A percentile compares a stretch with the other conserved stretches of the same genome.
These are phyloP conservation scores for Haliclona indistincta DNA, from an alignment of 37 sponge, comb jelly and placozoan genomes.

Conservation along the genomic window DNA sequence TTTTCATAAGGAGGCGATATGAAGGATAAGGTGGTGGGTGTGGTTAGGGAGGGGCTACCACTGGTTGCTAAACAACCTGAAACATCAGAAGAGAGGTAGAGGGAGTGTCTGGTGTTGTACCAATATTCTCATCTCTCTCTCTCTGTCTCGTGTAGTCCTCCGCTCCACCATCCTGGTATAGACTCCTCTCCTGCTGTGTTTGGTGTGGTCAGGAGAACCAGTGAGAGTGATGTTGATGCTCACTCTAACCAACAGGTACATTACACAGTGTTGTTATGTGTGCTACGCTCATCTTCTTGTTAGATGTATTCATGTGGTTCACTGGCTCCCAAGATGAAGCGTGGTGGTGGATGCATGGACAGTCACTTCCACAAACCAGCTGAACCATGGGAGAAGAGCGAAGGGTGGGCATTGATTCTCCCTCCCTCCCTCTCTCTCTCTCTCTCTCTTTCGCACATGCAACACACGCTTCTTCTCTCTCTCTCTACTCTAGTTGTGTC, in stretches of 20 bases:
- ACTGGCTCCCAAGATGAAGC: slow-evolving; percentile 89
- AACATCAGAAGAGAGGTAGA: slow-evolving; percentile 7
- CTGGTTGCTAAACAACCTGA: slow-evolving; percentile 47
- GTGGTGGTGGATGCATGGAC: slow-evolving; percentile 82
- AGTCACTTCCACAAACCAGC: slow-evolving; percentile 75
- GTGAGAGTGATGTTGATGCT: slow-evolving; percentile 24
- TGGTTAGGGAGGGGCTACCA: slow-evolving; percentile 47
- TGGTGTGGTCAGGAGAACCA: slow-evolving; percentile 76
- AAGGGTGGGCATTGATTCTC: slow-evolving; percentile 63
- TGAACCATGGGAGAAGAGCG: slow-evolving; percentile 94
- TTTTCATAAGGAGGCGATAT: slow-evolving; percentile 43
- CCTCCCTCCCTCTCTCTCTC: no score
- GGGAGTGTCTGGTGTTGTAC: not conserved
- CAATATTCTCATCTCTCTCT: not conserved
- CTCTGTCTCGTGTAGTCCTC: not conserved
- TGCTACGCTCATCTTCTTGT: slow-evolving; percentile 5
- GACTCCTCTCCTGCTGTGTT: slow-evolving; percentile 81
- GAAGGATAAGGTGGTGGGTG: slow-evolving; percentile 44
- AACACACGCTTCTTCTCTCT: no score
- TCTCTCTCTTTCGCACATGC: no score
- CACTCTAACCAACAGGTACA: slow-evolving; percentile 58
- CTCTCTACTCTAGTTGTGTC: no score
- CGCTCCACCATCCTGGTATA: slow-evolving; percentile 28
- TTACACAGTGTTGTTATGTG: not conserved
- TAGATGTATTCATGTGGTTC: slow-evolving; percentile 97